phyloP scores from a whole-genome alignment of 64 coral and sea anemone genomes.

The Acropora tenuis region DNA sequence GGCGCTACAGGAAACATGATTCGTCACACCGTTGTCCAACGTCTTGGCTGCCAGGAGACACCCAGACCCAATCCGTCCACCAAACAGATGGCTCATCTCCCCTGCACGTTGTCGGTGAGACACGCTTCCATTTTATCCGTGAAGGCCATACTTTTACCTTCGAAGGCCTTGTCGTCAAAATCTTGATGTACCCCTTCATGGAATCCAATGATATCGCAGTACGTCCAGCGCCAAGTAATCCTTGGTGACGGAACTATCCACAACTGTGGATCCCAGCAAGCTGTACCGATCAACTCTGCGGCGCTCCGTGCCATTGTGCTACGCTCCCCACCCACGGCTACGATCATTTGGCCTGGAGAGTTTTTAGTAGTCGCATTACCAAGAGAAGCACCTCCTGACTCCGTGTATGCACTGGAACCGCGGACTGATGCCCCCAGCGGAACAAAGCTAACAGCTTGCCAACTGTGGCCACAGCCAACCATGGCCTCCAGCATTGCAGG shows the following conservation, averaged over 20 bases:
- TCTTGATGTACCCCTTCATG: neutral
- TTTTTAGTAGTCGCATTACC: conserved; percentile 16
- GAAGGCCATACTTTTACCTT: neutral
- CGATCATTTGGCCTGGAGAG: conserved; percentile 2
- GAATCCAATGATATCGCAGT: neutral
- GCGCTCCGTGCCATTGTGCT: conserved; percentile 12
- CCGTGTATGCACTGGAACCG: conserved; percentile 22
- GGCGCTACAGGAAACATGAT: neutral
- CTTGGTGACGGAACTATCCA: neutral
- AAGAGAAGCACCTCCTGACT: neutral
- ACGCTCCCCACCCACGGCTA: neutral
- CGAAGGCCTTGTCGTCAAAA: neutral
- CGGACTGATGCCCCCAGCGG: neutral
- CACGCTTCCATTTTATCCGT: neutral
- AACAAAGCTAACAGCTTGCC: neutral
- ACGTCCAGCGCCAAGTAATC: neutral
- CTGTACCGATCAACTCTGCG: neutral
- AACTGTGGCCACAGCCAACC: neutral
- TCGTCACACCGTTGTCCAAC: neutral
- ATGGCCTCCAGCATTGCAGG: conserved; percentile 8
- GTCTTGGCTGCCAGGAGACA: neutral
- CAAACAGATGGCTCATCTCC: neutral
- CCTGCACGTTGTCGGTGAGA: neutral
- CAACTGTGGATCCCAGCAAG: neutral
- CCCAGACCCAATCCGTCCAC: neutral